Evolutionary conservation across 1,140 invertebrate genomes (phyloP), one percentile per base, ranked within the genome.

Genomic region (Cataglyphis hispanica): DNA sequence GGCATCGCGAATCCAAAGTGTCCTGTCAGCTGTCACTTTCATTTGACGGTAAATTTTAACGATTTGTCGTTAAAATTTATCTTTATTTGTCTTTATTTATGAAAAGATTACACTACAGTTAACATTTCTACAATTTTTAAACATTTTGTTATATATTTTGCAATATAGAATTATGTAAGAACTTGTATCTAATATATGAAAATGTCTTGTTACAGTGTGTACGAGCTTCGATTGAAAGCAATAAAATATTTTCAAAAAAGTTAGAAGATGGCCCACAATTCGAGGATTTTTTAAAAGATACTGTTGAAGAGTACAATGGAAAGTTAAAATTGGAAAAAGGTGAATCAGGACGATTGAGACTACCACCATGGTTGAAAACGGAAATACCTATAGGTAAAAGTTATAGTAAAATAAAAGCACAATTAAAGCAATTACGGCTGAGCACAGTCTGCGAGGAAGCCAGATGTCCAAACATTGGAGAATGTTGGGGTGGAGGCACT

Each of bases 371-470:
- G 99, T 93, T 99, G 46, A 99, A 99, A 94, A 98, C 97, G 60
- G 97, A 98, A 91, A 99, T 99, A 93, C 99, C 99, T 13, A 97
- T 97, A 90, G 99, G 97, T 46, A 96, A 97, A 91, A 98, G 98
- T 95, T 99, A 97, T 93, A 96, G 95, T 87, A 97, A 96, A 92
- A 94, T 99, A 19, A 99, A 99, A 92, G 96, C 97, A 69, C 97
- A 98, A 92, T 95, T 99, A 13, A 95, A 98, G 77, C 96, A 97
- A 19, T 95, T 99, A 16, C 99, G 99, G 90, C 95, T 99, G 11
- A 98, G 98, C 91, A 99, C 99, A 2, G 99, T 99, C 1, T 99
- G 99, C 95, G 99, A 99, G 94, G 99, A 99, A 95, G 99, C 99
- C 0, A 96, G 98, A 87, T 99, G 99, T 96, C 99, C 99, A 0